Conservation (phyloP, 1,140 invertebrate species). For the Drosophila tropicalis region DNA sequence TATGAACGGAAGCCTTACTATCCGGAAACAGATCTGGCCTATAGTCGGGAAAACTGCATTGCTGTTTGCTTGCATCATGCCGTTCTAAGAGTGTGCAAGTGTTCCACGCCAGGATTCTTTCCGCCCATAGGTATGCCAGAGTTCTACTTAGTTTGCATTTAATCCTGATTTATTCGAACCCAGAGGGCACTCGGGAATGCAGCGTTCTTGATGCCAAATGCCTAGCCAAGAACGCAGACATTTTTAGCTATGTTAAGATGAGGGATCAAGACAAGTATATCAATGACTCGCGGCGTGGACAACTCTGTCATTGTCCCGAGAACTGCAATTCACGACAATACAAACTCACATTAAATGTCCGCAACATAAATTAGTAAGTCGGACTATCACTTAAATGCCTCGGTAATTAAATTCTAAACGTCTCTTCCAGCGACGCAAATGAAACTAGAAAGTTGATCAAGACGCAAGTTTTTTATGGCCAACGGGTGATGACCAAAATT, state of each 20-base stretch:
- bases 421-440: conserved; percentile 31
- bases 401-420: neutral
- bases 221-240: conserved; percentile 51
- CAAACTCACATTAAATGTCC: conserved; percentile 54
- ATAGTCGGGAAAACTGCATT: conserved; percentile 58
- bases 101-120: conserved; percentile 50
- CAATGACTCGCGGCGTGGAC: conserved; percentile 58
- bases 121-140: conserved; percentile 39
- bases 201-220: conserved; percentile 52
- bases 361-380: conserved; percentile 51
- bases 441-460: conserved; percentile 38
- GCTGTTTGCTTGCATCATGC: conserved; percentile 53
- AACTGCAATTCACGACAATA: conserved; percentile 55
- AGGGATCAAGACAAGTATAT: conserved; percentile 57
- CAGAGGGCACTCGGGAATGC: conserved; percentile 55
- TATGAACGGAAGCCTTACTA: conserved; percentile 49
- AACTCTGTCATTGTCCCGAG: conserved; percentile 53
- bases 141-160: too few relatives aligned
- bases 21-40: conserved; percentile 30
- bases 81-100: conserved; percentile 54
- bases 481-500: conserved; percentile 62
- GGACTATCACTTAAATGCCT: too few relatives aligned
- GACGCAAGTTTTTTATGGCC: conserved; percentile 56
- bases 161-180: too few relatives aligned
- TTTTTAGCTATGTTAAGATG: conserved; percentile 63